Evolutionary conservation across 2,797 vertebrate genomes (phyloP), one percentile per base, ranked within the genome.

Genomic region (Iguana delicatissima): DNA sequence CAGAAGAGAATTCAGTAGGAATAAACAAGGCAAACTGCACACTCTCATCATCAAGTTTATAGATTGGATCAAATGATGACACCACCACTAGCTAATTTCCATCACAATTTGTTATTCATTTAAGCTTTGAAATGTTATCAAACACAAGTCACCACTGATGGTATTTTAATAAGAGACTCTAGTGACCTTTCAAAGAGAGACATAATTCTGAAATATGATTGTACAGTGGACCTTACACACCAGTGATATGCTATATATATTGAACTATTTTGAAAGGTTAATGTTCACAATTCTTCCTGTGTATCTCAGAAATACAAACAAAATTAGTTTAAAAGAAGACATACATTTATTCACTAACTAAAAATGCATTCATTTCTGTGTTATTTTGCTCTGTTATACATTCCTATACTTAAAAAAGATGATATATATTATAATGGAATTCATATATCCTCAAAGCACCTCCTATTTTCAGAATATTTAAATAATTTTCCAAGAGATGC

Each of bases 51-150:
- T 26, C 4, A 18, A 26, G 18, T 20, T 50, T 87, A 50, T 22
- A 14, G 55, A 24, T 42, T 5, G 9, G 22, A 38, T 88, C 50
- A 80, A 80, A 22, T 7, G 24, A 81, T 72, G 42, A 22, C 16
- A 35, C 85, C 88, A 91, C 2, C 88, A 69, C 50, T 84, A 89
- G 86, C 74, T 42, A 77, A 91, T 84, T 93, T 91, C 79, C 62
- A 89, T 59, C 18, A 93, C 86, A 85, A 90, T 94, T 94, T 14
- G 91, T 93, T 95, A 94, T 89, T 94, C 91, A 84, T 84, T 84
- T 93, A 87, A 26, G 84, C 91, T 96, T 89, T 92, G 84, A 85
- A 92, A 94, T 95, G 93, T 93, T 77, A 91, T 91, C 86, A 87
- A 82, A 94, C 94, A 91, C 59, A 93, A 93, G 42, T 26, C 90